These are phyloP conservation scores for Drosophila kambysellisi DNA, from an alignment of 2,888 invertebrate genomes.

Conservation along the genomic window DNA sequence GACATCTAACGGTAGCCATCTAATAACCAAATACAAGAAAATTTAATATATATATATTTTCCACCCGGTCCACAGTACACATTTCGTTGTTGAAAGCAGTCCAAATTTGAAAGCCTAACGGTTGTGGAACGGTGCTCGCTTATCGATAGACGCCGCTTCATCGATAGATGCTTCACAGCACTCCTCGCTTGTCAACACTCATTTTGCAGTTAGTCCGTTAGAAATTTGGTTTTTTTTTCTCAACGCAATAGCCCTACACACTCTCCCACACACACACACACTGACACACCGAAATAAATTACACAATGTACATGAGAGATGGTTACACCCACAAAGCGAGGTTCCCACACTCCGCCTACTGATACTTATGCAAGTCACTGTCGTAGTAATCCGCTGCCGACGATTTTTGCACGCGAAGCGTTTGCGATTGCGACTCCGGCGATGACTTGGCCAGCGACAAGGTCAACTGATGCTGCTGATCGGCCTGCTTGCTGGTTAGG, in stretches of 20 bases:
- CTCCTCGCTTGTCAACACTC: slow-evolving; percentile 17
- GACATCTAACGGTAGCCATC: slow-evolving; percentile 51
- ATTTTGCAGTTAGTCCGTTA: slow-evolving; percentile 12
- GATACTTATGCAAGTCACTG: slow-evolving; percentile 69
- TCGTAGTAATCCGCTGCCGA: slow-evolving; percentile 66
- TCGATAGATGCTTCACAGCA: slow-evolving; percentile 19
- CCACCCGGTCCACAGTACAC: neutral
- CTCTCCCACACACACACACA: slow-evolving; percentile 22
- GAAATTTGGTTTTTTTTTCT: slow-evolving; percentile 13
- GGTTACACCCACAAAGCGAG: slow-evolving; percentile 56
- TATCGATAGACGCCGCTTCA: slow-evolving; percentile 10
- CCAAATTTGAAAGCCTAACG: neutral
- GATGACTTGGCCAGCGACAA: slow-evolving; percentile 64
- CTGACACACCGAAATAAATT: slow-evolving; percentile 63
- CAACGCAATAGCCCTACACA: slow-evolving; percentile 17
- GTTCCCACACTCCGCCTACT: slow-evolving; percentile 63
- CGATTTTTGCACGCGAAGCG: slow-evolving; percentile 65
- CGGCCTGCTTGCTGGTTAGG: slow-evolving; percentile 63
- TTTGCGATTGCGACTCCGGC: slow-evolving; percentile 59
- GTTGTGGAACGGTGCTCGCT: slow-evolving; percentile 9
- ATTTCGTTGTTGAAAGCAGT: slow-evolving; percentile 5
- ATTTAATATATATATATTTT: slow-evolving; percentile 5
- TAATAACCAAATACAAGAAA: slow-evolving; percentile 47
- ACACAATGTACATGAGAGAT: slow-evolving; percentile 71
- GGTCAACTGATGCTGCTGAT: slow-evolving; percentile 69